Base-by-base conservation (phyloP, 2,797 vertebrate species). In the Hoplostethus mediterraneus region DNA sequence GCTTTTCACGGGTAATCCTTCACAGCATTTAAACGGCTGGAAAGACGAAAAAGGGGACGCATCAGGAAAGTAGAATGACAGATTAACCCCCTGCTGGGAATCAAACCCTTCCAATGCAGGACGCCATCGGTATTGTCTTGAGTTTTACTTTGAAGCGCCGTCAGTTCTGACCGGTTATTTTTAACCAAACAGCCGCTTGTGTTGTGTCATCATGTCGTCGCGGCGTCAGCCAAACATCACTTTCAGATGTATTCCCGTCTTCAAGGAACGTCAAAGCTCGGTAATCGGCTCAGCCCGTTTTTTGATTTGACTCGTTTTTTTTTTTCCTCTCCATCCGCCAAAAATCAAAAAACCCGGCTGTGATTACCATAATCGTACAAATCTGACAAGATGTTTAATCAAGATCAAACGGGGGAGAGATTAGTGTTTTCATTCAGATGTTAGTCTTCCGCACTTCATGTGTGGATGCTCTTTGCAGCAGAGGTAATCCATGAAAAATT, bases 381-480 rank as follows among this genome's bases (percentile, higher is more conserved):
- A 91, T 91, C 83, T 93, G 91, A 92, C 90, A 88, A 83, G 79
- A 89, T 83, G 83, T 84, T 87, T 89, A 89, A 90, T 93, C 89
- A 83, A 84, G 86, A 91, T 92, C 87, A 92, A 90, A 90, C 72
- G 17, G 77, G 55, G 66, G 42, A 38, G 77, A 86, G 90, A 92
- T 91, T 87, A 89, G 88, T 56, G 80, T 81, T 87, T 88, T 75
- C 82, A 73, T 86, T 90, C 84, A 80, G 71, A 72, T 66, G 62
- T 12, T 56, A 8, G 63, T 77, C 66, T 67, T 56, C 28, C 57
- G 62, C 74, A 42, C 82, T 82, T 28, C 31, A 59, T 72, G 79
- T 71, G 71, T 42, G 67, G 77, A 81, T 80, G 79, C 31, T 33
- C 82, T 77, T 53, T 13, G 31, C 36, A 13, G 47, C 69, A 13